Evolutionary conservation across 2,113 vertebrate species (phyloP).

Genomic region (Crotophaga sulcirostris): DNA sequence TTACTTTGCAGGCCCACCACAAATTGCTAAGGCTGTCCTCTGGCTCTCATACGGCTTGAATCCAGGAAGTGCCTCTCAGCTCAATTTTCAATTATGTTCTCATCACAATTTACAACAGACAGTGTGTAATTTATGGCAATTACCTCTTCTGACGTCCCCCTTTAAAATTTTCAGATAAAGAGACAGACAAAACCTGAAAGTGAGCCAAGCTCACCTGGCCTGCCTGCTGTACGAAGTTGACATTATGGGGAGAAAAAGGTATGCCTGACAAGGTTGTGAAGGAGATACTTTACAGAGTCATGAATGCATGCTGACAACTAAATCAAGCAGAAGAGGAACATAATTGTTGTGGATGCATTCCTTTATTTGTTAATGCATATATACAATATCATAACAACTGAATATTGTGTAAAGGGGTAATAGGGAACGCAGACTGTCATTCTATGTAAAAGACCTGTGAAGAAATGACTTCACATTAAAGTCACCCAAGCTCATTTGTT

Average conservation of each 20-base stretch:
- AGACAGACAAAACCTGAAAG: constrained; percentile 63
- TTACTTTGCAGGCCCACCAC: background rate
- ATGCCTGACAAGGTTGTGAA: constrained; percentile 40
- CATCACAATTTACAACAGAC: constrained; percentile 63
- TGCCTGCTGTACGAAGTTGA: constrained; percentile 37
- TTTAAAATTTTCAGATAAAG: constrained; percentile 68
- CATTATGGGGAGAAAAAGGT: constrained; percentile 35
- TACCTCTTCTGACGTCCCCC: constrained; percentile 48
- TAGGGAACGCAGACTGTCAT: constrained; percentile 44
- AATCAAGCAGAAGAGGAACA: constrained; percentile 64
- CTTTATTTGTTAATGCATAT: constrained; percentile 60
- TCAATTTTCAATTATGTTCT: constrained; percentile 70
- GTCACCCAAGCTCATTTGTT: background rate
- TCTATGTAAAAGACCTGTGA: constrained; percentile 22
- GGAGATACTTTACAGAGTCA: constrained; percentile 48
- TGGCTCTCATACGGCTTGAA: background rate
- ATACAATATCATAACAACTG: constrained; percentile 60
- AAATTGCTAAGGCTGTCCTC: constrained; percentile 25
- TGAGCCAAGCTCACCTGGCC: constrained; percentile 67
- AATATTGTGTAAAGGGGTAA: constrained; percentile 41
- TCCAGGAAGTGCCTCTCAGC: constrained; percentile 50
- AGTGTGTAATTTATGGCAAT: constrained; percentile 72
- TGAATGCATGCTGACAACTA: constrained; percentile 73
- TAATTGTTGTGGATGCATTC: constrained; percentile 67
- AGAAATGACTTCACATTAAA: background rate